Conservation (phyloP, 2,888 invertebrate genomes). For the Rhagium mordax region DNA sequence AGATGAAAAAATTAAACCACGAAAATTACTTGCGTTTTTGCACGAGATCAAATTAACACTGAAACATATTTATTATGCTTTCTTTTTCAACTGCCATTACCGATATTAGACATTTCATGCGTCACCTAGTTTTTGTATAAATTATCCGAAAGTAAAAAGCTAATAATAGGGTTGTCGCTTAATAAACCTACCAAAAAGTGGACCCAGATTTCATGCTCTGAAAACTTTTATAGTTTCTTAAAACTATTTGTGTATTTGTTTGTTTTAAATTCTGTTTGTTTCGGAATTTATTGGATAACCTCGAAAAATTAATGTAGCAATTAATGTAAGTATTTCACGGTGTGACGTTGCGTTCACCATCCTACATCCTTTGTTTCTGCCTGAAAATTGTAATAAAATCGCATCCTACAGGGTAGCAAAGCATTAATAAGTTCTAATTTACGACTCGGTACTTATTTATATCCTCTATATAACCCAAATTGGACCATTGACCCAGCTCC, state of each 20-base stretch:
- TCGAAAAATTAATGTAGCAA: not conserved
- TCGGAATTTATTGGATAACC: not conserved
- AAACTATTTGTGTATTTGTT: not conserved
- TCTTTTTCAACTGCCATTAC: constrained; percentile 19
- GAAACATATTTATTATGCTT: constrained; percentile 7
- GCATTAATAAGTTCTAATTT: no score
- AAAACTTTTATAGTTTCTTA: constrained; percentile 5
- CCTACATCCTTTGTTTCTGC: not conserved
- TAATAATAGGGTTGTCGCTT: constrained; percentile 11
- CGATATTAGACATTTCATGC: constrained; percentile 4
- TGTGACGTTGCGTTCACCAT: not conserved
- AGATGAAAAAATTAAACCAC: no score
- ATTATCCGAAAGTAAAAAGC: constrained; percentile 5
- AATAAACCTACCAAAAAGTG: not conserved
- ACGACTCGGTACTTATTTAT: no score
- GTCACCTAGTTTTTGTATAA: not conserved
- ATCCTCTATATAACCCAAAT: no score
- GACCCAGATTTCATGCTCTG: constrained; percentile 9
- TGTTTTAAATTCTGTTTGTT: not conserved
- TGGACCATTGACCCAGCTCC: no score
- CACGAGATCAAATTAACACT: not conserved
- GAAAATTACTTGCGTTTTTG: no score
- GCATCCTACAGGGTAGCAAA: not conserved
- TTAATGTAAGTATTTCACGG: not conserved
- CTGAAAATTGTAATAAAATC: not conserved